Percentiles rank a stretch among this genome's conserved stretches.
Evolutionary conservation across 2,113 vertebrate genomes (phyloP).

Genomic region (Rhagologus leucostigma): DNA sequence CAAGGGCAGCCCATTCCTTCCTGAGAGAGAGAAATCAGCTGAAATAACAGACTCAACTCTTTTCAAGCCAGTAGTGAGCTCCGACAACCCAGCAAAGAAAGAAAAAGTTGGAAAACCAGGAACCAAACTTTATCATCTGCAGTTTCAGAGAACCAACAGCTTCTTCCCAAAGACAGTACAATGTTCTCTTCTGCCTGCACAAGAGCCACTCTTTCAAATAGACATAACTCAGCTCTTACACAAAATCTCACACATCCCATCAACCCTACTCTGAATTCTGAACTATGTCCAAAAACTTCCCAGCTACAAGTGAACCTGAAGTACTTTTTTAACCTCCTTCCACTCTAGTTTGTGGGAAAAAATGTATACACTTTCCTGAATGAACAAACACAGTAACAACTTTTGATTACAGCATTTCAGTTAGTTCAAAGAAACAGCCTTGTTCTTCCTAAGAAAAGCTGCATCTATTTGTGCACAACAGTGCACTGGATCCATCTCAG

Average conservation of each 20-base stretch:
- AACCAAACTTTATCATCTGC: not conserved
- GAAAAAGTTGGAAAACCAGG: not conserved
- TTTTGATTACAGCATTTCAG: not conserved
- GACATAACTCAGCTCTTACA: not conserved
- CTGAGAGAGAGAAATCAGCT: slow-evolving; percentile 65
- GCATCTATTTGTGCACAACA: not conserved
- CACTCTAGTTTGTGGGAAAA: not conserved
- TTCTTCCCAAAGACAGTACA: not conserved
- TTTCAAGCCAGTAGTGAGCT: not conserved
- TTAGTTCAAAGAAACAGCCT: not conserved
- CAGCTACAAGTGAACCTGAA: not conserved
- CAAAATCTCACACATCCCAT: not conserved
- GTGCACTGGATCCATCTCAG: not conserved
- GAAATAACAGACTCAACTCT: not conserved
- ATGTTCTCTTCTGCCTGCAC: not conserved
- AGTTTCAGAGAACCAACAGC: not conserved
- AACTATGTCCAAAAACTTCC: not conserved
- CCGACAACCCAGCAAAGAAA: not conserved
- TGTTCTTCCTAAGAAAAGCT: not conserved
- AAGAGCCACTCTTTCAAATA: not conserved
- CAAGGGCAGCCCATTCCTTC: slow-evolving; percentile 94
- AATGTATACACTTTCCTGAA: not conserved
- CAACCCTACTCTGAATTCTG: not conserved
- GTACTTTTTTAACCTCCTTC: not conserved
- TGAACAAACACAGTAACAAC: not conserved